These are phyloP conservation scores for Candidula unifasciata DNA, from an alignment of 2,888 invertebrate genomes.

Conservation along the genomic window DNA sequence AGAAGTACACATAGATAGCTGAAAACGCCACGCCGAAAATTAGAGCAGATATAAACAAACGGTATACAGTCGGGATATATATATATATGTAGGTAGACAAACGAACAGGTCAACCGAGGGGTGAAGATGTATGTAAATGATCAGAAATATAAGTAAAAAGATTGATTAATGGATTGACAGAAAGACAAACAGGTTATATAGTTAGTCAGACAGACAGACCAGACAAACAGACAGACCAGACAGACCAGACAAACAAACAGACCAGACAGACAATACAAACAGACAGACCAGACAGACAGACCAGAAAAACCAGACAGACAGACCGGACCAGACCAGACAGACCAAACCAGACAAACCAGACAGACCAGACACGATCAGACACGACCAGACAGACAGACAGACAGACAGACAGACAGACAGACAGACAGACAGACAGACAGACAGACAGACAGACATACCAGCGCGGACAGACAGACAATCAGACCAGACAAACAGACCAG, in stretches of 20 bases:
- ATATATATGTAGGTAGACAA: too few species aligned
- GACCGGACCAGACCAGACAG: background rate
- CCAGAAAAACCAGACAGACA: too few species aligned
- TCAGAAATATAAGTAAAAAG: too few species aligned
- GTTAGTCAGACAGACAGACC: background rate
- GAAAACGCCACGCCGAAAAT: too few species aligned
- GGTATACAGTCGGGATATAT: too few species aligned
- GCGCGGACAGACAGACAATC: constrained; percentile 3
- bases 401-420: background rate
- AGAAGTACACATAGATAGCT: too few species aligned
- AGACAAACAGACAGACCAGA: background rate
- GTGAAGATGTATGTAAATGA: too few species aligned
- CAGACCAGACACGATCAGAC: too few species aligned
- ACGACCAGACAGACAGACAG: background rate
- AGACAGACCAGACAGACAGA: background rate
- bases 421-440: background rate
- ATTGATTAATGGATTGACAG: background rate
- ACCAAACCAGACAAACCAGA: background rate
- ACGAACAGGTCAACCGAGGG: too few species aligned
- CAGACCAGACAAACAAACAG: background rate
- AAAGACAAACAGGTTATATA: background rate
- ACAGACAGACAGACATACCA: background rate
- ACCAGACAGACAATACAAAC: background rate
- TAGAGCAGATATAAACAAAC: too few species aligned
- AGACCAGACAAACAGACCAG: constrained; percentile 15